phyloP scores from a whole-genome alignment of 2,113 vertebrate genomes.

The Abramis brama region DNA sequence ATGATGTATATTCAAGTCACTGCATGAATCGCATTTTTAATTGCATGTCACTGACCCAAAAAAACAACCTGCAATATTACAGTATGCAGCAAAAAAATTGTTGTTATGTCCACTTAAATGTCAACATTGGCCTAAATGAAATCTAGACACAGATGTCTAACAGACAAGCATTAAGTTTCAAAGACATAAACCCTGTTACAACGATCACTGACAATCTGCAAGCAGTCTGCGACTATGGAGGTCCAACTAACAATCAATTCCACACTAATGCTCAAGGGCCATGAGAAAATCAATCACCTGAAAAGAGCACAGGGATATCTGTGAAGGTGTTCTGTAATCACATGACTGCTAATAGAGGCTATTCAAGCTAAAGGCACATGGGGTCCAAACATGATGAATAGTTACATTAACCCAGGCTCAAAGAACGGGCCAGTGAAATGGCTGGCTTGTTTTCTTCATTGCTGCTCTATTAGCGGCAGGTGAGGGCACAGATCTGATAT shows the following conservation, averaged over 20 bases:
- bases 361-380: slow-evolving; percentile 53
- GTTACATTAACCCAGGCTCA: slow-evolving; percentile 58
- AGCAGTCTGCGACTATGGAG: slow-evolving; percentile 2
- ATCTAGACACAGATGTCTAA: not conserved
- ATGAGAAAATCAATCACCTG: slow-evolving; percentile 39
- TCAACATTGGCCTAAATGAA: not conserved
- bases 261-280: slow-evolving; percentile 26
- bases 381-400: slow-evolving; percentile 55
- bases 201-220: not conserved
- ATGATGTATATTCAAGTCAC: too few relatives aligned
- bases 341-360: slow-evolving; percentile 57
- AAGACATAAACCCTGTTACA: slow-evolving; percentile 15
- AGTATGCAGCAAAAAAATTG: not conserved
- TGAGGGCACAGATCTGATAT: slow-evolving; percentile 25
- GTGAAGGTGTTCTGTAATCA: slow-evolving; percentile 50
- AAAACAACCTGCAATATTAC: not conserved
- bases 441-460: slow-evolving; percentile 49
- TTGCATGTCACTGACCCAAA: not conserved
- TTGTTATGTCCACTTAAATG: not conserved
- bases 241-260: slow-evolving; percentile 39
- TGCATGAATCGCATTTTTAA: not conserved
- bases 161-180: not conserved
- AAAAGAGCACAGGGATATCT: slow-evolving; percentile 40
- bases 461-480: slow-evolving; percentile 50
- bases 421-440: slow-evolving; percentile 41